Base-by-base conservation (phyloP, 2,797 vertebrate genomes). In the Tachyglossus aculeatus region DNA sequence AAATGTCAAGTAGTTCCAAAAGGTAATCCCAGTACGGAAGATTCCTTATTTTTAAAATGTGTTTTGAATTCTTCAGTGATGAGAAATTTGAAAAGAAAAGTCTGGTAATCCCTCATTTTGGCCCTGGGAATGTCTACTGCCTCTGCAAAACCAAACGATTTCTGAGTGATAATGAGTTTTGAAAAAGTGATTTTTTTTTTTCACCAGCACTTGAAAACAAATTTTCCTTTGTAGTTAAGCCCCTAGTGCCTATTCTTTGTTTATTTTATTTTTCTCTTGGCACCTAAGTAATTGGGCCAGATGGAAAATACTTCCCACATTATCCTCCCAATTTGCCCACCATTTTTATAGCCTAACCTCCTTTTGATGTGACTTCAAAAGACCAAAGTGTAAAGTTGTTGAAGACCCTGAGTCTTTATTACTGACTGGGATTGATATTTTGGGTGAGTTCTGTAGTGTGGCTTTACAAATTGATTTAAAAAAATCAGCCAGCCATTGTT, bases 181-280 rank as follows among this genome's bases (percentile, higher is more conserved):
- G 2, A 45, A n/a, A 32, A 66, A 47, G n/a, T 11, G 2, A 41
- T 53, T 66, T n/a, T n/a, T 66, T n/a, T n/a, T 11, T 50, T 59
- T 59, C 1, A 5, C 32, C 34, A 11, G 9, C 54, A 27, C n/a
- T 10, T 57, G 51, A 67, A 4, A 52, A n/a, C 21, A 8, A n/a
- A 31, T 12, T 60, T 56, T 47, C 56, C 50, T 68, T 53, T 73
- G 73, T 44, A 44, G 55, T 16, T 2, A 50, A 62, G 44, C 52
- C 48, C 7, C 29, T 9, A 33, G 43, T 34, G 64, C 24, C 45
- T 9, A 1, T 80, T 15, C 80, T 5, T 14, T 64, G 40, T 54
- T 76, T 53, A 13, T 70, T 81, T 77, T 54, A 36, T 70, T 74
- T 74, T 55, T 81, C 75, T 33, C 58, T 68, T 74, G 71, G 61